Conservation (phyloP, 2,113 vertebrate genomes). For the Emydocephalus ijimae region DNA sequence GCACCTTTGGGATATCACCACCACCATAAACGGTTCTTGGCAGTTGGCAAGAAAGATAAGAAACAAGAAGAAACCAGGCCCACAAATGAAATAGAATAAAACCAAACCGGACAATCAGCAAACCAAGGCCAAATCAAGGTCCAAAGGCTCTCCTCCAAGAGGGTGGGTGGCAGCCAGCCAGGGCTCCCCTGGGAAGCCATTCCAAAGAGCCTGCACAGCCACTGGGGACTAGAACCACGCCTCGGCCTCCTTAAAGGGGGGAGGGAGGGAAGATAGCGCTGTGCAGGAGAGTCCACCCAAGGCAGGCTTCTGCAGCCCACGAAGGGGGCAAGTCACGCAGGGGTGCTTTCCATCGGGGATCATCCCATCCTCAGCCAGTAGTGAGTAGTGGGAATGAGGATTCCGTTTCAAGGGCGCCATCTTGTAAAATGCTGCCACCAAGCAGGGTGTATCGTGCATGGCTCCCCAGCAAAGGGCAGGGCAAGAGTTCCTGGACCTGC, state of each 20-base stretch:
- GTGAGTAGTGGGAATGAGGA: background rate
- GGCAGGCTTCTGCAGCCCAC: background rate
- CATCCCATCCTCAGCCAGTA: background rate
- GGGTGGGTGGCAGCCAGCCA: no score
- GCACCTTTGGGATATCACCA: no score
- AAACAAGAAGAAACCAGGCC: no score
- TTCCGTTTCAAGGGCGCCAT: background rate
- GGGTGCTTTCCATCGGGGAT: background rate
- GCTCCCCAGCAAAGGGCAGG: background rate
- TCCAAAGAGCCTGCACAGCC: background rate
- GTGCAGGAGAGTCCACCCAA: background rate
- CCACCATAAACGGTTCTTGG: no score
- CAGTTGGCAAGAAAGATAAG: no score
- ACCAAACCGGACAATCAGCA: no score
- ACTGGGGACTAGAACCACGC: background rate
- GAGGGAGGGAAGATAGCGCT: background rate
- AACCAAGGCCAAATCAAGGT: no score
- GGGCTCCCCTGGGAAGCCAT: background rate
- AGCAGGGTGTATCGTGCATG: background rate
- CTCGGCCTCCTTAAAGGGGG: background rate
- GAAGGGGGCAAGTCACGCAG: background rate
- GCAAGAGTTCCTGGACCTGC: background rate
- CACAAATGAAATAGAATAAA: no score
- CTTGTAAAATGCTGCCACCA: background rate
- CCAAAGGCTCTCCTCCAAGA: no score